Conservation (phyloP, 1,140 invertebrate species). For the Lamellibrachia luymesi region DNA sequence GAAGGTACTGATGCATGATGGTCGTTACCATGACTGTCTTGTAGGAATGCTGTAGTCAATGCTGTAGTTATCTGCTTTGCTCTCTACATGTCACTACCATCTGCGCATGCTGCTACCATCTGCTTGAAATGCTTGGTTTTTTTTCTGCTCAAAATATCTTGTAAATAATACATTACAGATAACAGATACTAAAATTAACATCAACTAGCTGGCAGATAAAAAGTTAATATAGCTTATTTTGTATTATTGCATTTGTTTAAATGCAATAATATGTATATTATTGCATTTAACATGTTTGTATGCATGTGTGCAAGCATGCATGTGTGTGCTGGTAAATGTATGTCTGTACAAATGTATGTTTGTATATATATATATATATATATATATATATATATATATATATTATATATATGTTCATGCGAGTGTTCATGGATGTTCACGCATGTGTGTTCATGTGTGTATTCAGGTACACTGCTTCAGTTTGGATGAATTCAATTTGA, state of each 20-base stretch:
- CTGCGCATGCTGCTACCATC: not conserved
- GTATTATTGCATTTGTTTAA: not conserved
- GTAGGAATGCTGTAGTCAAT: not conserved
- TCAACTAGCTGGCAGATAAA: not conserved
- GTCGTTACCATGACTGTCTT: not conserved
- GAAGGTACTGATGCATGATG: not conserved
- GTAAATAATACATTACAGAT: not conserved
- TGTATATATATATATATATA: not conserved
- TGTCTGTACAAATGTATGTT: not conserved
- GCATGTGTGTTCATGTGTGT: not conserved
- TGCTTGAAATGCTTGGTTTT: not conserved
- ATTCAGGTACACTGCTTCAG: not conserved
- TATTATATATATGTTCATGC: not conserved
- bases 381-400: constrained; percentile 8
- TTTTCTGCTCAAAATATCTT: not conserved
- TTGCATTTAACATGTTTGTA: not conserved
- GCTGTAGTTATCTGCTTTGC: not conserved
- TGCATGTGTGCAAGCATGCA: not conserved
- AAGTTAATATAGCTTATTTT: not conserved
- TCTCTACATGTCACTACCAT: not conserved
- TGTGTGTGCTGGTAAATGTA: not conserved
- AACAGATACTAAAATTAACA: not conserved
- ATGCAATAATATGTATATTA: not conserved
- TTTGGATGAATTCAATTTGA: not conserved
- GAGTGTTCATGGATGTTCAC: not conserved